Percentiles rank a stretch among this genome's conserved stretches.
Evolutionary conservation across 1,140 invertebrate species (phyloP).

Genomic region (Gyrodactylus salaris): DNA sequence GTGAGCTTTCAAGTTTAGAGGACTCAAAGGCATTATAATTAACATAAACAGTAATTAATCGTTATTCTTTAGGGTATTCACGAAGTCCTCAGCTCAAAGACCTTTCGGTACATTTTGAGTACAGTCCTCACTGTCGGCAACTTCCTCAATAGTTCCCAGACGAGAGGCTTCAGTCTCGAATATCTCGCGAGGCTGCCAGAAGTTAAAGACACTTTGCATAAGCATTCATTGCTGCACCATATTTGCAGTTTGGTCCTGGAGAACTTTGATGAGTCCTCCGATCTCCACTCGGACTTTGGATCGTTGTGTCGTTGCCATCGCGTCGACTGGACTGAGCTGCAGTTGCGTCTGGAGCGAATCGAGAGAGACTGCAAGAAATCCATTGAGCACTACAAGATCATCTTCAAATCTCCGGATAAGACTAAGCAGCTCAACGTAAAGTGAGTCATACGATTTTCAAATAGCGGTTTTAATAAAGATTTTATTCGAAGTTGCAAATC

Average conservation of each 20-base stretch:
- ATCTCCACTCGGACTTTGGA: conserved; percentile 70
- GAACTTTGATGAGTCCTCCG: conserved; percentile 53
- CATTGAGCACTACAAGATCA: conserved; percentile 76
- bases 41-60: too few relatives aligned
- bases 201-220: conserved; percentile 93
- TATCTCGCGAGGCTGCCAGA: conserved; percentile 88
- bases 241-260: conserved; percentile 82
- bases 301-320: conserved; percentile 33
- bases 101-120: conserved; percentile 25
- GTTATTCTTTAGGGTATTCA: not conserved
- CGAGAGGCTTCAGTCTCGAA: conserved; percentile 70
- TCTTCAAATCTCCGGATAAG: conserved; percentile 61
- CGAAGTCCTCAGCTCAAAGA: not conserved
- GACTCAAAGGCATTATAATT: too few relatives aligned
- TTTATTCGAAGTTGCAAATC: too few relatives aligned
- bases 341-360: conserved; percentile 39
- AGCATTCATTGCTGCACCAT: conserved; percentile 80
- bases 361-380: conserved; percentile 80
- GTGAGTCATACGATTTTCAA: conserved; percentile 17
- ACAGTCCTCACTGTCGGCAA: conserved; percentile 73
- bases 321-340: conserved; percentile 21
- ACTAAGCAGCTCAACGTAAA: conserved; percentile 47
- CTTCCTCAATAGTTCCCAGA: conserved; percentile 67
- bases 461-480: too few relatives aligned
- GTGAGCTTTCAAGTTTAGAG: too few relatives aligned